These are phyloP conservation scores for Corydoras maculifer DNA, from an alignment of 2,113 vertebrate species.

Conservation along the genomic window DNA sequence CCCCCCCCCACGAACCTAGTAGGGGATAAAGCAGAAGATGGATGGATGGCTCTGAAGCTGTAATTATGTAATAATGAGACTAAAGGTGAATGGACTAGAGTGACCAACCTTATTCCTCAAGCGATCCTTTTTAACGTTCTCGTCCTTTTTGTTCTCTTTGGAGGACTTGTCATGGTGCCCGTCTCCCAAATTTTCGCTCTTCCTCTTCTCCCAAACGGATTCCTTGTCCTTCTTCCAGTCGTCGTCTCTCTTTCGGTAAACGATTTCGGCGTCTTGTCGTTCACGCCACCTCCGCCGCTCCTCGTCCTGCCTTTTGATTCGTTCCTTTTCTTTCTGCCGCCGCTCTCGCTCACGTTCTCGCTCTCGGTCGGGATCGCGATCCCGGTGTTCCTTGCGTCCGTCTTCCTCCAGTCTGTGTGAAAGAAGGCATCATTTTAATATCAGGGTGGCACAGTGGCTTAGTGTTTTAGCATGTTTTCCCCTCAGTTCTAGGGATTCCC, in stretches of 20 bases:
- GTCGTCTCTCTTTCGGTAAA: slow-evolving; percentile 80
- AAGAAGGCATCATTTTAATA: background rate
- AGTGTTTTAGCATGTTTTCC: too few species aligned
- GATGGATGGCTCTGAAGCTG: too few species aligned
- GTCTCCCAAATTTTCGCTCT: slow-evolving; percentile 67
- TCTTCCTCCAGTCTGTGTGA: slow-evolving; percentile 75
- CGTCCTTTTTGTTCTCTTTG: slow-evolving; percentile 83
- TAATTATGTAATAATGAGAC: too few species aligned
- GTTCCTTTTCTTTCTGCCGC: slow-evolving; percentile 74
- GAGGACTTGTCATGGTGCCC: slow-evolving; percentile 73
- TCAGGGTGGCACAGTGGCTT: too few species aligned
- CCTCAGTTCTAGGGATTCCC: too few species aligned
- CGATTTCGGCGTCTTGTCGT: slow-evolving; percentile 82
- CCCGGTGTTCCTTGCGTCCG: slow-evolving; percentile 78
- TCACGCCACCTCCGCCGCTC: slow-evolving; percentile 84
- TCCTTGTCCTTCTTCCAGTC: slow-evolving; percentile 83
- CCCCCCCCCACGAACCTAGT: too few species aligned
- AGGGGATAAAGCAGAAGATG: too few species aligned
- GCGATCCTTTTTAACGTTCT: slow-evolving; percentile 79
- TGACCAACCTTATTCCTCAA: slow-evolving; percentile 86
- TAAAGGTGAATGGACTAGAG: too few species aligned
- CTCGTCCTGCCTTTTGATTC: slow-evolving; percentile 81
- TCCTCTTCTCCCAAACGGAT: slow-evolving; percentile 76
- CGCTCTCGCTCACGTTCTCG: slow-evolving; percentile 79
- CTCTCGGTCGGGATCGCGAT: slow-evolving; percentile 78